Evolutionary conservation across 2,113 vertebrate genomes (phyloP), one percentile per base, ranked within the genome.

Genomic region (Opisthocomus hoazin): DNA sequence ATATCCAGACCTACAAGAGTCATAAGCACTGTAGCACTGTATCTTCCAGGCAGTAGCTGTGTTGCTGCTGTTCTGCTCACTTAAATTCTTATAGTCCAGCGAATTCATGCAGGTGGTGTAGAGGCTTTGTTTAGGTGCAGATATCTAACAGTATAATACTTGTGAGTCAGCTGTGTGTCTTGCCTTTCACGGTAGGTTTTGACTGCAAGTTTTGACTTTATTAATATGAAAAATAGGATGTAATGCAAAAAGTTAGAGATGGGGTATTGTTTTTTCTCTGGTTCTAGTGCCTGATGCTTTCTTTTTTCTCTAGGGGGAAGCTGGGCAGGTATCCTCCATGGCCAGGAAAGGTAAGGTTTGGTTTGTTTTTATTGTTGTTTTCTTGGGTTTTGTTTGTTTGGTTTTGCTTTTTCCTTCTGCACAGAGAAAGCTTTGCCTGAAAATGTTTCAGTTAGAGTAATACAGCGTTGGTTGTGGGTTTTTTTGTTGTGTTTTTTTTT

Each of bases 311-410:
- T 90, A 99, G 99, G 99, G 99, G 99, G 34, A 99, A 99, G 96
- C 98, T 99, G 60, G 99, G 99, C 63, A 98, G 99, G 37, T 99
- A 99, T 89, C 99, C 99, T 95, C 99, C 99, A 71, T 99, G 99
- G 99, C 99, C 99, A 8, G 99, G 99, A 96, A 99, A 99, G 99
- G 99, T 99, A 93, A 98, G 98, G 11, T 71, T 81, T 54, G 8
- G 4, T 80, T 90, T 29, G 8, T 5, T 57, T 16, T 73, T 23
- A 10, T 58, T 63, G 30, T 41, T 58, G 6, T 32, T 87, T 74
- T 70, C 22, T 54, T 77, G 10, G 24, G 23, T 84, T 83, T 53
- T 39, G 5, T 37, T 83, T 9, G 5, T 37, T 54, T 87, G 15
- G 5, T 50, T 68, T 36, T 48, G 4, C 18, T 18, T 74, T 94